Base-by-base conservation (phyloP, 2,797 vertebrate genomes). In the Cottoperca gobio region DNA sequence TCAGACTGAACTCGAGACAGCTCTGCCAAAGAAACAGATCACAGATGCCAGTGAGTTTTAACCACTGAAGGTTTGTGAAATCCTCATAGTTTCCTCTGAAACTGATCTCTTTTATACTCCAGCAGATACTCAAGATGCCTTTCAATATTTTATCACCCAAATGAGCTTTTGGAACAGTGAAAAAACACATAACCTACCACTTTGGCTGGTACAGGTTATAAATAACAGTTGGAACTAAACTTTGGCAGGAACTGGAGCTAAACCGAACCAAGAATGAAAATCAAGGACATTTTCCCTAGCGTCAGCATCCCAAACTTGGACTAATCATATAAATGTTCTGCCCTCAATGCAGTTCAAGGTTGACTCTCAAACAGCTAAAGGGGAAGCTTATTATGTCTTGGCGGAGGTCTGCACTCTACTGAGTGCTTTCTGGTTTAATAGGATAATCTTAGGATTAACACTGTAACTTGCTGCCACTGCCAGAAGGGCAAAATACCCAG, bases 1-100 rank as follows among this genome's bases (percentile, higher is more conserved):
- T 96, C 79, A 99, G 95, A 92, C 98, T 99, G 94, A 99, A 99
- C 94, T 99, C 98, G 90, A 99, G 95, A 91, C 98, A 99, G 88
- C 98, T 99, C 98, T 99, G 94, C 1, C 73, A 88, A 91, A 88
- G 24, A 76, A 13, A 74, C 0, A 65, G 17, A 77, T 0, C 65
- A 49, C 33, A 33, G 1, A 7, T 11, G 2, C 0, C 39, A 48
- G 28, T 3, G 5, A 39, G 16, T 64, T 67, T 13, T 45, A 50
- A 72, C 0, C 14, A 40, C 8, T 7, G 0, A 35, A 35, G 2
- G 19, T 42, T 8, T 17, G 12, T n/a, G 57, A 13, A 57, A 33
- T 2, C 9, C 5, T 17, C 28, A 37, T 2, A n/a, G 1, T 17
- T 57, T 23, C 11, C 42, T n/a, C n/a, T n/a, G n/a, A n/a, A n/a